Conservation (phyloP, 2,888 invertebrate species). For the Tipula vernalis region DNA sequence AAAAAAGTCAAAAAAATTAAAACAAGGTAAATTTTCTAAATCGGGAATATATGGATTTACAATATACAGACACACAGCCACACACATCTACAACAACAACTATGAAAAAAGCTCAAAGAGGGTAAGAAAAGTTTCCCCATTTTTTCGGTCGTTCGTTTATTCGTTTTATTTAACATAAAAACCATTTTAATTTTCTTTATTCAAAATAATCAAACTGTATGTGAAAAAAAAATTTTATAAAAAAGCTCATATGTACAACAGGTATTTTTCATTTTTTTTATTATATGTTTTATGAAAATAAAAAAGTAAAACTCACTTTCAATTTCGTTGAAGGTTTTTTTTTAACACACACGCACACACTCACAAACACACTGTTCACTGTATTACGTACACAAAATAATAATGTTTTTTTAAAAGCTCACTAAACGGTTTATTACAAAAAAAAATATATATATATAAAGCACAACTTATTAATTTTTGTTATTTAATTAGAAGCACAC, state of each 20-base stretch:
- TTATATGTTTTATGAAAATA: background rate
- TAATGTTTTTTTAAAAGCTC: background rate
- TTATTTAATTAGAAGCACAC: background rate
- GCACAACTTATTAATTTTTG: background rate
- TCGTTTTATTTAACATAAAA: background rate
- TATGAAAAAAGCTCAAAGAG: background rate
- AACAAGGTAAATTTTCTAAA: slow-evolving; percentile 4
- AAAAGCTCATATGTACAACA: background rate
- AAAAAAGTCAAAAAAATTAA: background rate
- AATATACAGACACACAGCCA: background rate
- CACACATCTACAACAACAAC: background rate
- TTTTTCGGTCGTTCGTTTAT: background rate
- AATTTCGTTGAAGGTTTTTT: background rate
- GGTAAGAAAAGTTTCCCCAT: background rate
- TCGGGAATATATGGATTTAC: background rate
- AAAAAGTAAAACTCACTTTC: background rate
- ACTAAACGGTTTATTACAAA: background rate
- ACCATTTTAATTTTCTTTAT: background rate
- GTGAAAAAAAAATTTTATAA: background rate
- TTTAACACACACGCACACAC: background rate
- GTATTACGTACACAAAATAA: background rate
- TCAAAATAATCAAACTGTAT: background rate
- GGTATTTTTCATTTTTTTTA: background rate
- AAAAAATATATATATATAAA: background rate
- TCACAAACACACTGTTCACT: background rate